Conservation (phyloP, 2,113 vertebrate species). For the Ammodytes dubius region DNA sequence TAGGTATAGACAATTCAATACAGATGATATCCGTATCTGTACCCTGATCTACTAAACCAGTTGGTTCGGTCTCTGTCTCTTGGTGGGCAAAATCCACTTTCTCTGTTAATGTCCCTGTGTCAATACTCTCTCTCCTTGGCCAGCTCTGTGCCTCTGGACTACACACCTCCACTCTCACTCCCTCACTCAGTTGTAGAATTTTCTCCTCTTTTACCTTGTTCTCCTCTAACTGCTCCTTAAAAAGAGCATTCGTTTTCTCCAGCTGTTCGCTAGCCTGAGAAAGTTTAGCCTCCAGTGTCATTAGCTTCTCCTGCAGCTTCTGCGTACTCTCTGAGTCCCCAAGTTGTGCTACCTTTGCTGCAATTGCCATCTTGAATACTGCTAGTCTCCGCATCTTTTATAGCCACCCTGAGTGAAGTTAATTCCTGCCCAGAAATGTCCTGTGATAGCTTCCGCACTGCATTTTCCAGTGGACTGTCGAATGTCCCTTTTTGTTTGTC, state of each 20-base stretch:
- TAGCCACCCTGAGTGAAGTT: slow-evolving; percentile 32
- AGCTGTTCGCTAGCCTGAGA: slow-evolving; percentile 87
- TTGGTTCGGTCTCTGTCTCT: slow-evolving; percentile 77
- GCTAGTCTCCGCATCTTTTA: slow-evolving; percentile 53
- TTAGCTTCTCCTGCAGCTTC: slow-evolving; percentile 86
- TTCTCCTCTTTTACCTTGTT: slow-evolving; percentile 87
- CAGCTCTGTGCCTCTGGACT: slow-evolving; percentile 35
- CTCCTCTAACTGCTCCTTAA: slow-evolving; percentile 88
- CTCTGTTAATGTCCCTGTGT: slow-evolving; percentile 75
- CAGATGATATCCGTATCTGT: slow-evolving; percentile 78
- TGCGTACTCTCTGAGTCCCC: slow-evolving; percentile 63
- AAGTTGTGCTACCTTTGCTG: slow-evolving; percentile 29
- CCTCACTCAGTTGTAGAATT: slow-evolving; percentile 87
- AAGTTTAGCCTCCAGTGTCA: slow-evolving; percentile 86
- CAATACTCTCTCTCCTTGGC: slow-evolving; percentile 77
- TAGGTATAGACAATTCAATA: slow-evolving; percentile 65
- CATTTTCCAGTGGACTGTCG: slow-evolving; percentile 54
- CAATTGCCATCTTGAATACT: slow-evolving; percentile 38
- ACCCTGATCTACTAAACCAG: slow-evolving; percentile 74
- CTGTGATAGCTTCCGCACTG: slow-evolving; percentile 47
- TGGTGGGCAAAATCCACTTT: slow-evolving; percentile 62
- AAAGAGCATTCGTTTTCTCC: slow-evolving; percentile 81
- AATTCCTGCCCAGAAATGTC: slow-evolving; percentile 59
- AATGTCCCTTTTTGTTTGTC: slow-evolving; percentile 55
- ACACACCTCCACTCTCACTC: slow-evolving; percentile 70